Conservation (phyloP, 2,797 vertebrate species). For the Mergus octosetaceus region DNA sequence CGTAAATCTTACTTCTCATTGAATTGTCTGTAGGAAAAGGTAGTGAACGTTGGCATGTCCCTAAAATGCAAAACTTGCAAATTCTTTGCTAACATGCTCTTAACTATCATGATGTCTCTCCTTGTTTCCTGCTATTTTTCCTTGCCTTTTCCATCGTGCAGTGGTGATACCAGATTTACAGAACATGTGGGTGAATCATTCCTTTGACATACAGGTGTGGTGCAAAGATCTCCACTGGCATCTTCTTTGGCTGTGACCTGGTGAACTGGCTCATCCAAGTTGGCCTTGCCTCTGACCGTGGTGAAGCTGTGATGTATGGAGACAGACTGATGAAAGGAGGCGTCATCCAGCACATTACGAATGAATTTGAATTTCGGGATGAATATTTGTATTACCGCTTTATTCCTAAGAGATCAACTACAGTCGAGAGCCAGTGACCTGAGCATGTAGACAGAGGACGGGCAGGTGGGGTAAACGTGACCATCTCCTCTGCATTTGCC, state of each 20-base stretch:
- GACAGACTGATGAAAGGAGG: conserved; percentile 87
- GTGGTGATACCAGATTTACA: conserved; percentile 81
- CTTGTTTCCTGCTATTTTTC: conserved; percentile 74
- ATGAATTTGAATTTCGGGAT: conserved; percentile 88
- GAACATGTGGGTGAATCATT: conserved; percentile 86
- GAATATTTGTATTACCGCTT: conserved; percentile 88
- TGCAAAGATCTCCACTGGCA: conserved; percentile 79
- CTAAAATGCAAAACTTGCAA: conserved; percentile 42
- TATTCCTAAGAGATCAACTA: conserved; percentile 50
- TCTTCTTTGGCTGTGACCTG: conserved; percentile 94
- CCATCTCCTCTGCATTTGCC: not conserved
- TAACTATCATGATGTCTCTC: conserved; percentile 76
- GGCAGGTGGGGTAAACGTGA: not conserved
- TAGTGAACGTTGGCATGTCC: conserved; percentile 31
- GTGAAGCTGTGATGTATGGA: conserved; percentile 89
- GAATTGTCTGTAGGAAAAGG: not conserved
- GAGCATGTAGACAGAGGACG: not conserved
- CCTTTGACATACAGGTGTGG: conserved; percentile 93
- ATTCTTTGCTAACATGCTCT: conserved; percentile 67
- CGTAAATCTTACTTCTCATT: not conserved
- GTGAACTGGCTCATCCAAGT: conserved; percentile 93
- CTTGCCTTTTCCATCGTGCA: conserved; percentile 72
- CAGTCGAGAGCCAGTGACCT: conserved; percentile 25
- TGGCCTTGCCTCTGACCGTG: conserved; percentile 88
- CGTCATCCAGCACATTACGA: conserved; percentile 87